Evolutionary conservation across 1,140 invertebrate genomes (phyloP).

Genomic region (Melanaphis sacchari): DNA sequence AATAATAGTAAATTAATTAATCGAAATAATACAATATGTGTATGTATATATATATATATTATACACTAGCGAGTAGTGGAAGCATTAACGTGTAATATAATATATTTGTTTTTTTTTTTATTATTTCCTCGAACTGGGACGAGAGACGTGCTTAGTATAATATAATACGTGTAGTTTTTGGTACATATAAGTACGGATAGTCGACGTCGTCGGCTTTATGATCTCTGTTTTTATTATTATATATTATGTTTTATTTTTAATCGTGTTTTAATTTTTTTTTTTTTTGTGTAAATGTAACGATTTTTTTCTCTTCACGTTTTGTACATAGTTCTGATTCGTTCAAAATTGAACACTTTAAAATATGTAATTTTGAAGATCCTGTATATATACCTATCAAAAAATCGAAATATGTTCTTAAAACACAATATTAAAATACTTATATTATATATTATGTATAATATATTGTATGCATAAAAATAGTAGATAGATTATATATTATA

Average conservation of each 20-base stretch:
- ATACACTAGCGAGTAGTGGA: background rate
- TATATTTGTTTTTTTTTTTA: background rate
- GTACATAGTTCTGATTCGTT: background rate
- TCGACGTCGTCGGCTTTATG: constrained; percentile 34
- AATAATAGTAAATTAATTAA: too few species aligned
- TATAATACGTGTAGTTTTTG: background rate
- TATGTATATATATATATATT: background rate
- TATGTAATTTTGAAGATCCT: background rate
- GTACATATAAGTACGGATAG: background rate
- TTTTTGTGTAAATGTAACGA: background rate
- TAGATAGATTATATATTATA: too few species aligned
- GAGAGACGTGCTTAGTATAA: background rate
- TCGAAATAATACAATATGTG: background rate
- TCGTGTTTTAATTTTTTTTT: background rate
- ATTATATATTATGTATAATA: background rate
- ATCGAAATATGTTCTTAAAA: background rate
- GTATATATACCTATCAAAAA: background rate
- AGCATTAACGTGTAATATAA: background rate
- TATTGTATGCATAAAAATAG: too few species aligned
- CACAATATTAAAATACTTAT: background rate
- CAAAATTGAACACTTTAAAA: background rate
- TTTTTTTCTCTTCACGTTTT: constrained; percentile 20
- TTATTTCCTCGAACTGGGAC: background rate
- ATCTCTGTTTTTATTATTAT: constrained; percentile 51
- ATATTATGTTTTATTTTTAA: constrained; percentile 20